Base-by-base conservation (phyloP, 2,113 vertebrate genomes). In the Astur gentilis region DNA sequence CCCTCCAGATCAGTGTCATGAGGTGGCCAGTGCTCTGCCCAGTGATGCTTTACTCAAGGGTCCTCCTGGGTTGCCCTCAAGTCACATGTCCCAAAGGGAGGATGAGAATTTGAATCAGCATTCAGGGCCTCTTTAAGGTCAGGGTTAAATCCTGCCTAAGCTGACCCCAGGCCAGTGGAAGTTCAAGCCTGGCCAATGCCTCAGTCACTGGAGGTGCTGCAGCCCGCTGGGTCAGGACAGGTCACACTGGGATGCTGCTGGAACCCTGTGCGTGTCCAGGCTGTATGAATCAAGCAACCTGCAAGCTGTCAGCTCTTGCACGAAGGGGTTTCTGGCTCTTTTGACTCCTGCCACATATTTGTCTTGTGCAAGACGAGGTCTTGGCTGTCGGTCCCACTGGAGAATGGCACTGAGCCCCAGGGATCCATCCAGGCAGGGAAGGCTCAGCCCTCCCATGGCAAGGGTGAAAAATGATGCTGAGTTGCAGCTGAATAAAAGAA, bases 241-340 rank as follows among this genome's bases (percentile, higher is more conserved):
- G 55, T 49, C 38, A 14, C 3, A 11, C 78, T 0, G 0, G 27
- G 54, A 10, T 21, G 54, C 25, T 2, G 6, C 44, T 45, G 60
- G 26, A 6, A 29, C 55, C 16, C 58, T 11, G 3, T 22, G 49
- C 6, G 0, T 40, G 42, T 25, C 55, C 34, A n/a, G 50, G 14
- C 34, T 32, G 47, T 60, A 49, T 34, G 47, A 69, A 32, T 34
- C 36, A 23, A 61, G 32, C 22, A 45, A n/a, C 14, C 45, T 58
- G 76, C 69, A 47, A 50, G 32, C 40, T 67, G 40, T 12, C 49
- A 65, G 61, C 52, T 82, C 77, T 73, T 36, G 5, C 49, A 60
- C 0, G 0, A 72, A 32, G 64, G 20, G 15, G 6, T 32, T 69
- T 62, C 45, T 66, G 70, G 25, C 38, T 75, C 57, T 60, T 86